Evolutionary conservation across 2,797 vertebrate species (phyloP).

Genomic region (Onychomys arenicola): DNA sequence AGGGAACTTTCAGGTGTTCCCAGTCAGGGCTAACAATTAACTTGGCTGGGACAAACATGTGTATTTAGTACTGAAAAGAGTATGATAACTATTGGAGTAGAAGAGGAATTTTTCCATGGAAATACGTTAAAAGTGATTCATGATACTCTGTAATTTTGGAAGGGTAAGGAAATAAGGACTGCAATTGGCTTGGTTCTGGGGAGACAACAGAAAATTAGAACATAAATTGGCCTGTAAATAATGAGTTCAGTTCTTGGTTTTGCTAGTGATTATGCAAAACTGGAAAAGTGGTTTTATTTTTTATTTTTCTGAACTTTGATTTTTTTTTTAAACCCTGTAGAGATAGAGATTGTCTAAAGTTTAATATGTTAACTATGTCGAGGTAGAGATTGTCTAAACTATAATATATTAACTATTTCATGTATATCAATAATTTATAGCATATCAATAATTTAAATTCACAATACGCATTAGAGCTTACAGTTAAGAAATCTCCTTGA

Average conservation of each 20-base stretch:
- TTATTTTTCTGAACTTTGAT: not conserved
- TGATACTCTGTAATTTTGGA: not conserved
- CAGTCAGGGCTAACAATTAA: slow-evolving; percentile 5
- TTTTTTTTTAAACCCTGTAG: not conserved
- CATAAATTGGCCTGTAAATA: not conserved
- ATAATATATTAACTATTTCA: not conserved
- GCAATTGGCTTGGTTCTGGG: not conserved
- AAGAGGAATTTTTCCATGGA: not conserved
- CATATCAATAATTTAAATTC: not conserved
- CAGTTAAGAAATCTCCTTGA: not conserved
- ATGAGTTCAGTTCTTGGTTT: not conserved
- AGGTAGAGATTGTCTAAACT: not conserved
- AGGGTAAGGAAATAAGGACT: not conserved
- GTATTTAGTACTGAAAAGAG: slow-evolving; percentile 21
- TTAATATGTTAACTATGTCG: too few species aligned
- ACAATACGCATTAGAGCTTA: not conserved
- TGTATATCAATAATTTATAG: too few species aligned
- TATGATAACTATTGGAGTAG: slow-evolving; percentile 13
- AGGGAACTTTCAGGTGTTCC: not conserved
- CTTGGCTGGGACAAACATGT: not conserved
- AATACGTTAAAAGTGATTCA: slow-evolving; percentile 3
- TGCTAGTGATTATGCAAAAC: not conserved
- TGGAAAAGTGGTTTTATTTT: not conserved
- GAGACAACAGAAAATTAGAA: not conserved
- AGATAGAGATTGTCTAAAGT: not conserved